Evolutionary conservation across 2,797 vertebrate genomes (phyloP), one percentile per base, ranked within the genome.

Genomic region (Amniataba percoides): DNA sequence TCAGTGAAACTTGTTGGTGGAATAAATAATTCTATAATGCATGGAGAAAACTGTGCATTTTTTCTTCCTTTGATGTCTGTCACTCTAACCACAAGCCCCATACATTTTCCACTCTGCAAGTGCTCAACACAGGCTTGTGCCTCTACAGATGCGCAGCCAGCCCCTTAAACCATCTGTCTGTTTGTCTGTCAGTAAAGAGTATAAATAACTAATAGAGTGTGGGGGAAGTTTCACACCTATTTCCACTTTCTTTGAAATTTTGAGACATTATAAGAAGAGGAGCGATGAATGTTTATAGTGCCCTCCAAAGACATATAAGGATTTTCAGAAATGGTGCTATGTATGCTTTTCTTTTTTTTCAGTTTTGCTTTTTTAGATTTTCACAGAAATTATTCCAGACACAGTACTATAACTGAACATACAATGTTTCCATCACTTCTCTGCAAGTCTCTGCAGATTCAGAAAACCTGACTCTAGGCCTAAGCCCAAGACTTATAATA

Each of bases 81-180:
- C 93, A 92, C 92, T 74, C 76, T 71, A 88, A 93, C 95, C 95
- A 89, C 94, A 95, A 83, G 75, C 88, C 85, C 75, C 56, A 66
- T 72, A 36, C 71, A 83, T 87, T 93, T 95, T 95, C 94, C 94
- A 92, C 78, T 85, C 72, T 21, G 81, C 67, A 18, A 39, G 40
- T 43, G 60, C 53, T 74, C 74, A 74, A 52, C 66, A 55, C 18
- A 74, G 49, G 23, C 31, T 27, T 68, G 42, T 67, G 75, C 59
- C 63, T 77, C 27, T 60, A 45, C 79, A 87, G 71, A 86, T 5
- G 11, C 25, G 34, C 57, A 71, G 40, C 25, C 77, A 55, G 60
- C 77, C 74, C 63, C 63, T 81, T 48, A 40, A 59, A 63, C 73
- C 40, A 55, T 74, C 51, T 62, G 60, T 21, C 16, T 60, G 34